A percentile compares a stretch with the other conserved stretches of the same genome.
phyloP scores from a whole-genome alignment of 2,888 invertebrate species.

The Platycheirus rosarum region DNA sequence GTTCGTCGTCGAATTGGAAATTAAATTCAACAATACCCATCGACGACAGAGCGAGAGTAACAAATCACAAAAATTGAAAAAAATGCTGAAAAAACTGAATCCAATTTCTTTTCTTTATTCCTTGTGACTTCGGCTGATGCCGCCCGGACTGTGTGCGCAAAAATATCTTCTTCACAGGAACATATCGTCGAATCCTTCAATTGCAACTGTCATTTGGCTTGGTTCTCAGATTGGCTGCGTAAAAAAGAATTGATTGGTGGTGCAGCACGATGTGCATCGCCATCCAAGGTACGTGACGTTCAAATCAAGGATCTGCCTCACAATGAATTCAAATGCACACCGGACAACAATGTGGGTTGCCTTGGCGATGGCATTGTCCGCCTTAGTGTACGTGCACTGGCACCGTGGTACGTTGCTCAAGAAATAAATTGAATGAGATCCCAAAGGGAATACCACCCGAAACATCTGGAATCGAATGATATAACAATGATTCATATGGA shows the following conservation, averaged over 20 bases:
- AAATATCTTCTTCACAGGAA: slow-evolving; percentile 86
- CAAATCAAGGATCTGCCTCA: slow-evolving; percentile 91
- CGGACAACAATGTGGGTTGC: slow-evolving; percentile 91
- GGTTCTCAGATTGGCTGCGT: slow-evolving; percentile 95
- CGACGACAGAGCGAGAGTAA: slow-evolving; percentile 56
- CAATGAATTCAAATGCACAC: slow-evolving; percentile 94
- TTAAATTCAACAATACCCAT: slow-evolving; percentile 62
- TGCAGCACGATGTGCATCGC: slow-evolving; percentile 90
- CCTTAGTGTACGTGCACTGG: slow-evolving; percentile 94
- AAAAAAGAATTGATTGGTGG: slow-evolving; percentile 89
- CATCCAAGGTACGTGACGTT: slow-evolving; percentile 89
- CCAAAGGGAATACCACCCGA: slow-evolving; percentile 94
- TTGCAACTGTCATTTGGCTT: slow-evolving; percentile 96
- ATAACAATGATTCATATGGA: slow-evolving; percentile 93
- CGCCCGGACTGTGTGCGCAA: slow-evolving; percentile 7
- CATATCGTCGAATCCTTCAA: slow-evolving; percentile 94
- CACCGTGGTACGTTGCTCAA: slow-evolving; percentile 94
- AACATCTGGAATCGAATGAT: slow-evolving; percentile 98
- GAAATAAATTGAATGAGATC: slow-evolving; percentile 90
- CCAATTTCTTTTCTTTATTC: slow-evolving; percentile 34
- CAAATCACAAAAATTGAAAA: slow-evolving; percentile 19
- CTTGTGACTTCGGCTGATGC: slow-evolving; percentile 16
- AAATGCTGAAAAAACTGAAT: slow-evolving; percentile 51
- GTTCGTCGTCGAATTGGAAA: slow-evolving; percentile 56
- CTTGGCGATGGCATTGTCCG: slow-evolving; percentile 96